These are phyloP conservation scores for Acanthis flammea DNA, from an alignment of 2,797 vertebrate species.

Conservation along the genomic window DNA sequence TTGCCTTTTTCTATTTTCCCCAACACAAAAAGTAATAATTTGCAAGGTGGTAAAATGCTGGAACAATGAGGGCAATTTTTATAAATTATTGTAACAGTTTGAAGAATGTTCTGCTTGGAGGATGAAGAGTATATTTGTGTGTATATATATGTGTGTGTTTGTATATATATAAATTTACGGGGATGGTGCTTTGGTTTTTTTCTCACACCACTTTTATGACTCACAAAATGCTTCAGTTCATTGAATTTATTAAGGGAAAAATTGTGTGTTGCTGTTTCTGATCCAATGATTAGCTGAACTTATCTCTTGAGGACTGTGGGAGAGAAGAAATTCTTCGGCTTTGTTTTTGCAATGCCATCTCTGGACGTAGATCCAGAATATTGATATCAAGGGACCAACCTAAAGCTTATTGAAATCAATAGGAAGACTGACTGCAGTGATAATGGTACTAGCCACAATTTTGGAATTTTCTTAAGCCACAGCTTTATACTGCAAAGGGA, in stretches of 20 bases:
- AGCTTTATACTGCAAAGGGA: not conserved
- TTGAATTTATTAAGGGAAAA: constrained; percentile 10
- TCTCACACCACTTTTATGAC: not conserved
- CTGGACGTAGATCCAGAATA: not conserved
- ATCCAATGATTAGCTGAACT: constrained; percentile 9
- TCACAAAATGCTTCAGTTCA: not conserved
- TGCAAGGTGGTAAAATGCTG: not conserved
- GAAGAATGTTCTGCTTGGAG: not conserved
- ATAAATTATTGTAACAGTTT: not conserved
- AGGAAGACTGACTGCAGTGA: not conserved
- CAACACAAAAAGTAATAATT: not conserved
- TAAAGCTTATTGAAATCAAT: constrained; percentile 43
- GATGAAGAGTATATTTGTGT: not conserved
- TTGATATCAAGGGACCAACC: not conserved
- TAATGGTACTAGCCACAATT: not conserved
- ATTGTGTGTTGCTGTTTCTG: not conserved
- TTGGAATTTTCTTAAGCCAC: not conserved
- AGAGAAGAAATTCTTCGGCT: not conserved
- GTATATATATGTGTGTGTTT: accelerated
- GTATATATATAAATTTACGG: not conserved
- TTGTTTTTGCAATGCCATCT: not conserved
- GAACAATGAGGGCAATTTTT: constrained; percentile 17
- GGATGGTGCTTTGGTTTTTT: not conserved
- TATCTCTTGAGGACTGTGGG: not conserved
- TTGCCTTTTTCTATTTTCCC: not conserved